phyloP scores from a whole-genome alignment of 2,888 invertebrate genomes.

The Drosophila borealis region DNA sequence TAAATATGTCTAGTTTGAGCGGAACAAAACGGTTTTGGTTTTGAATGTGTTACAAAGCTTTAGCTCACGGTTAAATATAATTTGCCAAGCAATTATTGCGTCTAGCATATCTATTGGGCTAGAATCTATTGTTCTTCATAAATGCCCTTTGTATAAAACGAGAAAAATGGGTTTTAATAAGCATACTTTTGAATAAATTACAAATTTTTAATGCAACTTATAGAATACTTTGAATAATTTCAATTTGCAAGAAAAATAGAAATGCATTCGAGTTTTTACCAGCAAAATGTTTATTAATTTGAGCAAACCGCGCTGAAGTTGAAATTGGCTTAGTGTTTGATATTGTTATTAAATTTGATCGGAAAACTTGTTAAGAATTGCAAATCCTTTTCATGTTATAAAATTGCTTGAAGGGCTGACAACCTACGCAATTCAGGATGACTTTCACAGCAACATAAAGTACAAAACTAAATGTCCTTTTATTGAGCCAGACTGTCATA shows the following conservation, averaged over 20 bases:
- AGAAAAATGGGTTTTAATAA: background rate
- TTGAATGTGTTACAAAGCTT: slow-evolving; percentile 22
- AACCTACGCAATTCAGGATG: slow-evolving; percentile 7
- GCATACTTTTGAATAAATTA: background rate
- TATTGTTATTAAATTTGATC: slow-evolving; percentile 22
- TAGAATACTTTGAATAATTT: slow-evolving; percentile 28
- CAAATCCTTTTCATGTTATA: slow-evolving; percentile 12
- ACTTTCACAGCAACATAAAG: slow-evolving; percentile 56
- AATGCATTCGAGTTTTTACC: no score
- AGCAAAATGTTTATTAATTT: slow-evolving; percentile 10
- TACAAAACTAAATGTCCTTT: slow-evolving; percentile 43
- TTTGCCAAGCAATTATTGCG: slow-evolving; percentile 34
- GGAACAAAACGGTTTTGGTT: slow-evolving; percentile 62
- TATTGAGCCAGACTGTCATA: slow-evolving; percentile 32
- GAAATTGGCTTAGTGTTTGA: slow-evolving; percentile 4
- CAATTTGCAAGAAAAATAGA: background rate
- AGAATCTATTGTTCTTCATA: slow-evolving; percentile 2
- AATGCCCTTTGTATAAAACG: background rate
- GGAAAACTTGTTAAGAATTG: slow-evolving; percentile 11
- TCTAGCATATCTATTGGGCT: background rate
- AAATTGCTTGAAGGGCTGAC: slow-evolving; percentile 10
- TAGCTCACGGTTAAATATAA: slow-evolving; percentile 24
- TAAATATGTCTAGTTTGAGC: slow-evolving; percentile 70
- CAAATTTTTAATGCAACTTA: slow-evolving; percentile 31
- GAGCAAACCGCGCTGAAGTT: background rate